phyloP scores from a whole-genome alignment of 2,797 vertebrate genomes.

The Scolopax rusticola region DNA sequence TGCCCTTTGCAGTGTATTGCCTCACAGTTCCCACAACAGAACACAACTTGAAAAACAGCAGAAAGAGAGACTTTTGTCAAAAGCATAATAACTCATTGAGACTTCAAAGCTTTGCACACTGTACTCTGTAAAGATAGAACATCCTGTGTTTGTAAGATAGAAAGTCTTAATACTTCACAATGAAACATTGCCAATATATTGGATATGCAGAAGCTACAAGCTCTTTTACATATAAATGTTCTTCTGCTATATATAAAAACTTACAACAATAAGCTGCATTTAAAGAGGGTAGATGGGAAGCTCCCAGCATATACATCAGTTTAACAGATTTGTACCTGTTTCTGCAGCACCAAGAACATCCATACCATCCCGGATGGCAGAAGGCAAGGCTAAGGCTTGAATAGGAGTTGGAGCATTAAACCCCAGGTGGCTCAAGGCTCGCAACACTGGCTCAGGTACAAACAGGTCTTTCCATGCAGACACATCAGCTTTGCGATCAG shows the following conservation, averaged over 20 bases:
- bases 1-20: neutral
- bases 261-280: neutral
- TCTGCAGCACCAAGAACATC: constrained; percentile 96
- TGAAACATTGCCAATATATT: neutral
- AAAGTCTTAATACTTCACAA: neutral
- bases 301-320: neutral
- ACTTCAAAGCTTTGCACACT: neutral
- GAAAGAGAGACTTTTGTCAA: neutral
- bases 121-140: neutral
- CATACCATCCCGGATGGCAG: constrained; percentile 93
- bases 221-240: neutral
- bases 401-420: constrained; percentile 93
- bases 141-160: neutral
- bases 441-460: constrained; percentile 88
- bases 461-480: constrained; percentile 92
- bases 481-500: constrained; percentile 81
- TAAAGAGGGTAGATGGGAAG: neutral
- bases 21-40: neutral
- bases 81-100: neutral
- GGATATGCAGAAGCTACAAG: neutral
- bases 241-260: neutral
- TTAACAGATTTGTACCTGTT: constrained; percentile 83
- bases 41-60: neutral
- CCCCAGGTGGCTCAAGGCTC: constrained; percentile 89
- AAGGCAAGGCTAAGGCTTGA: constrained; percentile 90